Conservation (phyloP, 2,113 vertebrate species). For the Petrocephalus microphthalmus region DNA sequence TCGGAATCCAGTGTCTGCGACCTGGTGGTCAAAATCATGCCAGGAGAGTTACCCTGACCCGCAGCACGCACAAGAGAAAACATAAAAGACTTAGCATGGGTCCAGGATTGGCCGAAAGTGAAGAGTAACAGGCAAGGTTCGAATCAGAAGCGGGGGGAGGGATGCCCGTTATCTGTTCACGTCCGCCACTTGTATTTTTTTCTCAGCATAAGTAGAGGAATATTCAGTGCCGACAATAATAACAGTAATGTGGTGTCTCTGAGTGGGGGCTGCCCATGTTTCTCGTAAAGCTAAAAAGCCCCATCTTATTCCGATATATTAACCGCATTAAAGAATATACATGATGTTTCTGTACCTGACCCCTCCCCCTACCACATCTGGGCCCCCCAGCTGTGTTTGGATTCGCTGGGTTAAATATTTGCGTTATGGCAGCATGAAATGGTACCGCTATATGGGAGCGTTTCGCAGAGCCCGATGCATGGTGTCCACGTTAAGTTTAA, state of each 20-base stretch:
- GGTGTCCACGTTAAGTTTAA: neutral
- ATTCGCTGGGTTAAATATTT: constrained; percentile 18
- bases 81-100: constrained; percentile 51
- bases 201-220: neutral
- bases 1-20: constrained; percentile 63
- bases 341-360: neutral
- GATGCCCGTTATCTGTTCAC: neutral
- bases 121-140: neutral
- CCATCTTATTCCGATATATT: neutral
- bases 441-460: neutral
- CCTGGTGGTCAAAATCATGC: constrained; percentile 55
- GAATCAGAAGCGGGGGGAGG: neutral
- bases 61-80: constrained; percentile 51
- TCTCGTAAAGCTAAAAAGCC: neutral
- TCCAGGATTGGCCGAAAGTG: neutral
- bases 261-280: neutral
- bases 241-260: neutral
- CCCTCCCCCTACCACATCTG: neutral
- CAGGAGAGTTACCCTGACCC: constrained; percentile 50
- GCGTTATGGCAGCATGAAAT: constrained; percentile 18
- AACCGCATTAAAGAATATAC: constrained; percentile 7
- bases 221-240: neutral
- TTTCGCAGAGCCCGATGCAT: neutral
- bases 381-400: constrained; percentile 20
- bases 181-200: neutral